Evolutionary conservation across 2,888 invertebrate genomes (phyloP).

Genomic region (Cactoblastis cactorum): DNA sequence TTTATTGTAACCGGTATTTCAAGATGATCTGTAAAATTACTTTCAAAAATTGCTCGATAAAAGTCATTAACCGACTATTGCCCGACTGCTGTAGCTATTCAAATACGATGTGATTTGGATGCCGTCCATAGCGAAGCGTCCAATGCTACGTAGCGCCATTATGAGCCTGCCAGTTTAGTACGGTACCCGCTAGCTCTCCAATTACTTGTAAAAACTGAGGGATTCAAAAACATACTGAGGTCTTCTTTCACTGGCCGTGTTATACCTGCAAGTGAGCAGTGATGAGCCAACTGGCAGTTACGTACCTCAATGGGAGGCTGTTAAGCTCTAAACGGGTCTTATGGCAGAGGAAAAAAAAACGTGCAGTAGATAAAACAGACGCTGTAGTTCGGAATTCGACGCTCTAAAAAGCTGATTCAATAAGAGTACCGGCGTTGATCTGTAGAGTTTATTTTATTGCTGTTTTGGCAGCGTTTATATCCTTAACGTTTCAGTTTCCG

Average conservation of each 20-base stretch:
- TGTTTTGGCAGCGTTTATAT: neutral
- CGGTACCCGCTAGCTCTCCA: constrained; percentile 34
- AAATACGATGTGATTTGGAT: constrained; percentile 70
- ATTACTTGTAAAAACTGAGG: constrained; percentile 26
- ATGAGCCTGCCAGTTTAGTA: constrained; percentile 38
- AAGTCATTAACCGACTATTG: constrained; percentile 56
- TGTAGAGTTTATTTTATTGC: neutral
- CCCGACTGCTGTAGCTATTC: constrained; percentile 58
- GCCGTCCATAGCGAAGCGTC: constrained; percentile 53
- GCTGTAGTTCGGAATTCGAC: constrained; percentile 25
- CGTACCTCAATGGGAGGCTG: constrained; percentile 59
- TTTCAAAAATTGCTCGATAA: constrained; percentile 42
- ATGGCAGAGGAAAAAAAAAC: constrained; percentile 40
- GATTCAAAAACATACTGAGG: constrained; percentile 26
- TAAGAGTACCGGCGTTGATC: constrained; percentile 21
- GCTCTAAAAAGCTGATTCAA: constrained; percentile 31
- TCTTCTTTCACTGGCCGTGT: constrained; percentile 45
- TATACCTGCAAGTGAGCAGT: constrained; percentile 53
- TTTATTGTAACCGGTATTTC: constrained; percentile 4
- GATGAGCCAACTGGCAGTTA: constrained; percentile 65
- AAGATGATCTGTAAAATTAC: constrained; percentile 23
- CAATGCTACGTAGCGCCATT: constrained; percentile 43
- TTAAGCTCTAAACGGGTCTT: constrained; percentile 59
- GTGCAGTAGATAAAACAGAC: constrained; percentile 45
- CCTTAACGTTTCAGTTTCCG: neutral